Conservation (phyloP, 2,888 invertebrate species). For the Amiota mariae region DNA sequence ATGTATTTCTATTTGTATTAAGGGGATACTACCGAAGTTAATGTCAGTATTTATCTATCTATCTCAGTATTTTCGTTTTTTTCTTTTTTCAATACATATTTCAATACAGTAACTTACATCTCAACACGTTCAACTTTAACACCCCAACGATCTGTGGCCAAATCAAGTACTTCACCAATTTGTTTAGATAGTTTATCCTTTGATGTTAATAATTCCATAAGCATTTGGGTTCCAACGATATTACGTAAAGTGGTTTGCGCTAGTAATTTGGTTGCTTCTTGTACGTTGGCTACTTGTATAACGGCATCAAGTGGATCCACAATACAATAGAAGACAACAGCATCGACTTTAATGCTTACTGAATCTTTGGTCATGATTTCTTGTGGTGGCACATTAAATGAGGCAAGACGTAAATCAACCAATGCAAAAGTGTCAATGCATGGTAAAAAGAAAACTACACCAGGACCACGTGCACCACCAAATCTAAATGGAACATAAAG, state of each 20-base stretch:
- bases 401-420: conserved; percentile 77
- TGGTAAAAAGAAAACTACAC: conserved; percentile 78
- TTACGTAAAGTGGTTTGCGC: conserved; percentile 89
- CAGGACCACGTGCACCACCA: conserved; percentile 76
- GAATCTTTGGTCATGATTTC: conserved; percentile 88
- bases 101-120: conserved; percentile 77
- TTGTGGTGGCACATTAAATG: conserved; percentile 79
- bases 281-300: conserved; percentile 77
- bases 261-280: conserved; percentile 82
- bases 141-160: conserved; percentile 91
- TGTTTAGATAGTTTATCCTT: conserved; percentile 89
- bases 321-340: conserved; percentile 86
- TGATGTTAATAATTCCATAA: conserved; percentile 93
- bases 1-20: no score
- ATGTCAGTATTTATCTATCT: no score
- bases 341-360: conserved; percentile 93
- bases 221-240: conserved; percentile 90
- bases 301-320: conserved; percentile 83
- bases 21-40: no score
- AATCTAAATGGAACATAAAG: conserved; percentile 41
- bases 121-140: conserved; percentile 95
- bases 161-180: conserved; percentile 88
- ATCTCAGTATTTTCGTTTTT: no score
- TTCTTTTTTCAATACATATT: no score
- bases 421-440: conserved; percentile 76